Conservation (phyloP, 2,113 vertebrate species). For the Cottus gobio region DNA sequence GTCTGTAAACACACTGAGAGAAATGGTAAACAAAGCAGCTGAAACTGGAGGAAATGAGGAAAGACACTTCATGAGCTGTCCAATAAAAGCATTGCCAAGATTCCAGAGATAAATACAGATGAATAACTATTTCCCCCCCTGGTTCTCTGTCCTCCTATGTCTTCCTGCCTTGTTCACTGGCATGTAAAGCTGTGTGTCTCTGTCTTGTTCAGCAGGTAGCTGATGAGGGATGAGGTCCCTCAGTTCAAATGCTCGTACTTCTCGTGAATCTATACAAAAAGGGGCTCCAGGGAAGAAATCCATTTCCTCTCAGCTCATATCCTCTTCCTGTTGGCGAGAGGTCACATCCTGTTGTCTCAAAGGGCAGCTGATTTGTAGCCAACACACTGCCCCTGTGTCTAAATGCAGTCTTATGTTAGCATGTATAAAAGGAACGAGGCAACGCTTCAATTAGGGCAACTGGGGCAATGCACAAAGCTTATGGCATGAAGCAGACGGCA, state of each 20-base stretch:
- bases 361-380: neutral
- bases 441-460: neutral
- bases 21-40: conserved; percentile 16
- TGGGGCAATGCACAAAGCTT: neutral
- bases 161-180: neutral
- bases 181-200: neutral
- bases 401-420: neutral
- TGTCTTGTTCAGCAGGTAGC: neutral
- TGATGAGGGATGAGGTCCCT: neutral
- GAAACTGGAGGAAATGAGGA: neutral
- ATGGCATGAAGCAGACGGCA: neutral
- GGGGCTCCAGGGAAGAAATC: conserved; percentile 28
- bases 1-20: neutral
- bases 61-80: conserved; percentile 1
- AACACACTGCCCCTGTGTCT: neutral
- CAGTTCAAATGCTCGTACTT: neutral
- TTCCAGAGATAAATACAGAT: neutral
- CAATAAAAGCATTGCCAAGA: too few relatives aligned
- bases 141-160: neutral
- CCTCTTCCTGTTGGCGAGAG: conserved; percentile 41
- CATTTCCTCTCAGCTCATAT: conserved; percentile 41
- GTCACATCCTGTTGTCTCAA: conserved; percentile 38
- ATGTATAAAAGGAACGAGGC: neutral
- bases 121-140: neutral
- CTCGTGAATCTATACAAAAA: conserved; percentile 32